A percentile compares a stretch with the other conserved stretches of the same genome.
Conservation (phyloP, 1,140 invertebrate genomes). For the Papilio polyxenes region DNA sequence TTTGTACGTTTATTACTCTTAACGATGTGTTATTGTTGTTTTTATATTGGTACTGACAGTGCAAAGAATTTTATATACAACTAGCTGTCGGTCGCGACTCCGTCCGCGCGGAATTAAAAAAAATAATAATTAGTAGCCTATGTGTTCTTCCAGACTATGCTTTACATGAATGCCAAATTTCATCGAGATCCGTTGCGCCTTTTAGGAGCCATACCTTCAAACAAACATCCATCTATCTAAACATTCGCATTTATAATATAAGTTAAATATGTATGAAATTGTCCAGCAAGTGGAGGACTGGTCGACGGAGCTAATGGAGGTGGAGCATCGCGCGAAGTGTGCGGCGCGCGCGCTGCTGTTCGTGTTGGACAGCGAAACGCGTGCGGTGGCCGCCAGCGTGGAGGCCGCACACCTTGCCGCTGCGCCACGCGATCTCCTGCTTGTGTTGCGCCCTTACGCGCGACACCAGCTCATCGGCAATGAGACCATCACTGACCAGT, state of each 20-base stretch:
- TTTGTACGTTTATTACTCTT: background rate
- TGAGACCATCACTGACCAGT: conserved; percentile 90
- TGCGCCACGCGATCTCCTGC: conserved; percentile 89
- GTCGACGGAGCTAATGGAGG: conserved; percentile 95
- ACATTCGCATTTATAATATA: too few relatives aligned
- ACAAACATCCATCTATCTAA: too few relatives aligned
- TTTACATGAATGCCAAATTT: too few relatives aligned
- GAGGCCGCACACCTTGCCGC: conserved; percentile 94
- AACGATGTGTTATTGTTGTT: background rate
- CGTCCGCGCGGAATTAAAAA: too few relatives aligned
- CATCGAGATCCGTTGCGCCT: too few relatives aligned
- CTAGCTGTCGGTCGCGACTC: background rate
- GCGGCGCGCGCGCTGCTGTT: conserved; percentile 94
- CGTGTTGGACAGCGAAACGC: conserved; percentile 96
- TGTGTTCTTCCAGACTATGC: too few relatives aligned
- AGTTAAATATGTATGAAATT: conserved; percentile 7
- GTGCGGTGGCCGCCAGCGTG: conserved; percentile 94
- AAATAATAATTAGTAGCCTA: too few relatives aligned
- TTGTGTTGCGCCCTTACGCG: conserved; percentile 92
- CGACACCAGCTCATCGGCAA: conserved; percentile 89
- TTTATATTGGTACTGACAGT: background rate
- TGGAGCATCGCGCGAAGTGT: conserved; percentile 96
- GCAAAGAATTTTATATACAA: background rate
- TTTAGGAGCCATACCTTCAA: conserved; percentile 40
- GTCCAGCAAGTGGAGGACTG: conserved; percentile 97